phyloP scores from a whole-genome alignment of 2,797 vertebrate genomes.

The Pagetopsis macropterus region DNA sequence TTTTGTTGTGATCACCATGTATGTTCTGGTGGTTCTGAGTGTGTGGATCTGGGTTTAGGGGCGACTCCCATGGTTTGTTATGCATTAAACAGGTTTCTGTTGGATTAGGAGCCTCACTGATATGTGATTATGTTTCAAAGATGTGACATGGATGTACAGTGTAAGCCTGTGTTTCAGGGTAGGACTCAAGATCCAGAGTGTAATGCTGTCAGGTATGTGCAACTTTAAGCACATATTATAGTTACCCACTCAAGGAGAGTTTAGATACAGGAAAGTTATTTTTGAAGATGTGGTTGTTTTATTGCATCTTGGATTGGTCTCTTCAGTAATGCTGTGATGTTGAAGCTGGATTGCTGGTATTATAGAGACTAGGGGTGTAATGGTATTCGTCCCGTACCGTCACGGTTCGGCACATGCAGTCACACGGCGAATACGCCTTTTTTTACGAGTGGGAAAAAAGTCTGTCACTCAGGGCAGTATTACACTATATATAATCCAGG shows the following conservation, averaged over 20 bases:
- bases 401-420: too few species aligned
- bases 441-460: too few species aligned
- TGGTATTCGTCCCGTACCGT: too few species aligned
- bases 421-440: too few species aligned
- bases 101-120: slow-evolving; percentile 34
- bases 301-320: slow-evolving; percentile 34
- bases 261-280: slow-evolving; percentile 2
- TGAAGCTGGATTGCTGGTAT: background rate
- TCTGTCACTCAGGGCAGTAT: too few species aligned
- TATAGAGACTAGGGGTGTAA: background rate
- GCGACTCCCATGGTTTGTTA: slow-evolving; percentile 21
- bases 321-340: slow-evolving; percentile 23
- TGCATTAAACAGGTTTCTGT: slow-evolving; percentile 51
- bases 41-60: background rate
- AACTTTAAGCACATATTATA: background rate
- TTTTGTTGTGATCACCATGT: slow-evolving; percentile 49
- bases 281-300: background rate
- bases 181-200: background rate
- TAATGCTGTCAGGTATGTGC: background rate
- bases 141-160: slow-evolving; percentile 10
- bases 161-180: slow-evolving; percentile 10
- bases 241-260: background rate
- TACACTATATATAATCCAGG: too few species aligned
- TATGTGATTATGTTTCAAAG: slow-evolving; percentile 38
- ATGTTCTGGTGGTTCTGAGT: slow-evolving; percentile 46